Percentiles rank a stretch among this genome's conserved stretches.
Conservation (phyloP, 2,888 invertebrate genomes). For the Galerucella calmariensis region DNA sequence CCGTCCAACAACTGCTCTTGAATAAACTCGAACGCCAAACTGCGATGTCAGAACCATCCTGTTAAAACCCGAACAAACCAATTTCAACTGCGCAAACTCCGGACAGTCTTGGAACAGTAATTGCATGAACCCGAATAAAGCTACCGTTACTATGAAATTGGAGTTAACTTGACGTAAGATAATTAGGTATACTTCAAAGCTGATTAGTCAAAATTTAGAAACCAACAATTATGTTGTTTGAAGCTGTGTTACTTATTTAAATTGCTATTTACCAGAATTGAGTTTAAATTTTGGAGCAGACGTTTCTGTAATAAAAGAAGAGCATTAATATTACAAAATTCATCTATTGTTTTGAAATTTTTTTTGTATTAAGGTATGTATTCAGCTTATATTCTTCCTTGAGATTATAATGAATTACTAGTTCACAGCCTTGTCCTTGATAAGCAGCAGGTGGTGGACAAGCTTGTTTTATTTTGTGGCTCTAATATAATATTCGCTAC, state of each 20-base stretch:
- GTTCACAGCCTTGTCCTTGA: too few species aligned
- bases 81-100: too few species aligned
- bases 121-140: too few species aligned
- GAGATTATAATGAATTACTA: too few species aligned
- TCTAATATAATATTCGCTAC: too few species aligned
- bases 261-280: not conserved
- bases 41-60: too few species aligned
- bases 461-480: too few species aligned
- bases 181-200: not conserved
- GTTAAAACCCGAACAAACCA: too few species aligned
- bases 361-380: not conserved
- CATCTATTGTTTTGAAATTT: not conserved
- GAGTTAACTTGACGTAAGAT: not conserved
- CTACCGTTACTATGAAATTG: not conserved
- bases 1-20: too few species aligned
- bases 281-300: not conserved
- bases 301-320: constrained; percentile 4
- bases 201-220: not conserved
- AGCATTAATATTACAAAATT: not conserved
- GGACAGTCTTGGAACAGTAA: too few species aligned
- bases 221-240: not conserved
- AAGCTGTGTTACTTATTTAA: not conserved
- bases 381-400: not conserved
- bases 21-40: too few species aligned
- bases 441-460: too few species aligned